Evolutionary conservation across 2,888 invertebrate genomes (phyloP).

Genomic region (Heteromurus nitidus): DNA sequence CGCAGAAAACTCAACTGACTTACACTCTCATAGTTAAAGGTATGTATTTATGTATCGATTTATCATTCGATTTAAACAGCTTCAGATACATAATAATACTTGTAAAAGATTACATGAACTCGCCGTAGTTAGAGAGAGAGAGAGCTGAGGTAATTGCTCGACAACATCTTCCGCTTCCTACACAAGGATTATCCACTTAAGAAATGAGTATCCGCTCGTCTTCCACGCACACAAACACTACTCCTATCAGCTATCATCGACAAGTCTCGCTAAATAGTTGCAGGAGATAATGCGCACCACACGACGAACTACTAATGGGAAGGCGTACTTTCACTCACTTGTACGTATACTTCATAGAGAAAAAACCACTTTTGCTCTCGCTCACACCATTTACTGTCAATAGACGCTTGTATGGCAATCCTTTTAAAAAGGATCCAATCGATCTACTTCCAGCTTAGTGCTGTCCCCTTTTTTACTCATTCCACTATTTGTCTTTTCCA

Average conservation of each 20-base stretch:
- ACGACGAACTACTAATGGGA: too few relatives aligned
- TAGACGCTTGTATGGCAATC: background rate
- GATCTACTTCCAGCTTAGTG: background rate
- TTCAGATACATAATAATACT: background rate
- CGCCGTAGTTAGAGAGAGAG: background rate
- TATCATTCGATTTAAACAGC: slow-evolving; percentile 64
- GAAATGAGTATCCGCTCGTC: slow-evolving; percentile 32
- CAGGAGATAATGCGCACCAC: too few relatives aligned
- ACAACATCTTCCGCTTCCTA: slow-evolving; percentile 18
- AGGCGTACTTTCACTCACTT: background rate
- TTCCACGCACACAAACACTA: background rate
- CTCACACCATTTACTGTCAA: too few relatives aligned
- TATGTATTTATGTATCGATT: slow-evolving; percentile 71
- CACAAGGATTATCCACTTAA: slow-evolving; percentile 46
- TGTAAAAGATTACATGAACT: slow-evolving; percentile 25
- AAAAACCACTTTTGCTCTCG: too few relatives aligned
- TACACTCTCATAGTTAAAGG: slow-evolving; percentile 72
- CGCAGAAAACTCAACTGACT: slow-evolving; percentile 64
- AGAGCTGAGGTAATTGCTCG: slow-evolving; percentile 55
- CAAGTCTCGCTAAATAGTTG: too few relatives aligned
- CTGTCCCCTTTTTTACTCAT: background rate
- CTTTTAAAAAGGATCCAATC: slow-evolving; percentile 4
- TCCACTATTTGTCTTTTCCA: background rate
- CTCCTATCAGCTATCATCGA: too few relatives aligned
- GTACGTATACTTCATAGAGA: too few relatives aligned